These are phyloP conservation scores for Druon quercuslanigerum DNA, from an alignment of 1,140 invertebrate genomes.

Conservation along the genomic window DNA sequence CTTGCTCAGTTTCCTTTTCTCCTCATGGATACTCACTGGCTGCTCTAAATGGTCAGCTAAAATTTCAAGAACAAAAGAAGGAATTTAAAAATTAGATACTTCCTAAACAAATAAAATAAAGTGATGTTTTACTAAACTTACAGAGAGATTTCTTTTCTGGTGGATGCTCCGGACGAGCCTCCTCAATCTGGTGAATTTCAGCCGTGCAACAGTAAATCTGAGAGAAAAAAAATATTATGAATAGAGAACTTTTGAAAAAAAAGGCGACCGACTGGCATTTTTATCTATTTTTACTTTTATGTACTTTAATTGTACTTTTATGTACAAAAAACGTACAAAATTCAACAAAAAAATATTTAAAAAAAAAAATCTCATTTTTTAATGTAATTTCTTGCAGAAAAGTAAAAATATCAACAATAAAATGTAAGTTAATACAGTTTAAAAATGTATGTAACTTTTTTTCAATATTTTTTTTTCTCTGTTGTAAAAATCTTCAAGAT, in stretches of 20 bases:
- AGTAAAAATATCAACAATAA: background rate
- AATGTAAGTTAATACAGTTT: background rate
- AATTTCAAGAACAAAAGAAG: constrained; percentile 27
- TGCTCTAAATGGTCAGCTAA: constrained; percentile 71
- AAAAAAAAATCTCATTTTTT: too few relatives aligned
- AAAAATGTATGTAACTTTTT: too few relatives aligned
- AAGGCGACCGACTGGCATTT: too few relatives aligned
- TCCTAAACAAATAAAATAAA: constrained; percentile 21
- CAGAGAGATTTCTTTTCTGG: constrained; percentile 69
- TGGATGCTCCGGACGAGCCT: constrained; percentile 66
- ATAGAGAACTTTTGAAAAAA: too few relatives aligned
- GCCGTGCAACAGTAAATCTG: constrained; percentile 68
- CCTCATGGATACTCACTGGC: constrained; percentile 67
- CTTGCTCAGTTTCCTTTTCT: constrained; percentile 69
- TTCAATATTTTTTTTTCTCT: too few relatives aligned
- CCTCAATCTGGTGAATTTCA: constrained; percentile 69
- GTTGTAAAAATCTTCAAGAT: too few relatives aligned
- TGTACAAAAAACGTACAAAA: too few relatives aligned
- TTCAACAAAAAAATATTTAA: too few relatives aligned
- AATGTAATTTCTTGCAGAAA: background rate
- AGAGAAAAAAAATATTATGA: background rate
- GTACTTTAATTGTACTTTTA: too few relatives aligned
- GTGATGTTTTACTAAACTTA: constrained; percentile 51
- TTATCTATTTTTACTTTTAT: too few relatives aligned
- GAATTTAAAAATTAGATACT: constrained; percentile 24